Percentiles rank a stretch among this genome's conserved stretches.
These are phyloP conservation scores for Mastomys natalensis DNA, from an alignment of 2,113 vertebrate genomes.

Conservation along the genomic window DNA sequence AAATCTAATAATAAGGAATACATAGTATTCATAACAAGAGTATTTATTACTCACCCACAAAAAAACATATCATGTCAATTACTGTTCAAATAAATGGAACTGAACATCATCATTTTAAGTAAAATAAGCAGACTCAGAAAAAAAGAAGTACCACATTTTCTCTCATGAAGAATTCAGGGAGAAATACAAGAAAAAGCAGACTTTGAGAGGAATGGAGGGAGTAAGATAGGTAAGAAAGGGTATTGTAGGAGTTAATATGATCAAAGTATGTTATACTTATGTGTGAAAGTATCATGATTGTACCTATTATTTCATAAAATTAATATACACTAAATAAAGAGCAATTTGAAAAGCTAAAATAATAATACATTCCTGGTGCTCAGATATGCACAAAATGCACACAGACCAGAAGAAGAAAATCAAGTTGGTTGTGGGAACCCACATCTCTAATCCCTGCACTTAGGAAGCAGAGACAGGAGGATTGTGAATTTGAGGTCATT, in stretches of 20 bases:
- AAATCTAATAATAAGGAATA: too few species aligned
- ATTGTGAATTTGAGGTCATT: neutral
- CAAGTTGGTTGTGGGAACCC: neutral
- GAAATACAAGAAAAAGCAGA: neutral
- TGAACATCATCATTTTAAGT: neutral
- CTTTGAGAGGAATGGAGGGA: neutral
- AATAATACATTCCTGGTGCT: neutral
- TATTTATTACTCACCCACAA: neutral
- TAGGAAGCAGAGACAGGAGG: neutral
- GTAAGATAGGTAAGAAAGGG: neutral
- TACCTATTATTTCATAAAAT: neutral
- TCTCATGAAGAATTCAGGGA: neutral
- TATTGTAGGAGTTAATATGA: neutral
- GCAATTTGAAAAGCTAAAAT: neutral
- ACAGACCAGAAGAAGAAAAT: neutral
- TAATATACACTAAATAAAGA: neutral
- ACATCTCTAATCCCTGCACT: neutral
- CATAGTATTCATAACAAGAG: neutral
- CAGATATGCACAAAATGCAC: neutral
- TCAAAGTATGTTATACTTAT: neutral
- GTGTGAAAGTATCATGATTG: neutral
- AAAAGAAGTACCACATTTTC: neutral
- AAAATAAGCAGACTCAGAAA: neutral
- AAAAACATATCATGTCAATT: neutral
- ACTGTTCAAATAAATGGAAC: neutral